These are phyloP conservation scores for Agonum fuliginosum DNA, from an alignment of 2,888 invertebrate species.

Conservation along the genomic window DNA sequence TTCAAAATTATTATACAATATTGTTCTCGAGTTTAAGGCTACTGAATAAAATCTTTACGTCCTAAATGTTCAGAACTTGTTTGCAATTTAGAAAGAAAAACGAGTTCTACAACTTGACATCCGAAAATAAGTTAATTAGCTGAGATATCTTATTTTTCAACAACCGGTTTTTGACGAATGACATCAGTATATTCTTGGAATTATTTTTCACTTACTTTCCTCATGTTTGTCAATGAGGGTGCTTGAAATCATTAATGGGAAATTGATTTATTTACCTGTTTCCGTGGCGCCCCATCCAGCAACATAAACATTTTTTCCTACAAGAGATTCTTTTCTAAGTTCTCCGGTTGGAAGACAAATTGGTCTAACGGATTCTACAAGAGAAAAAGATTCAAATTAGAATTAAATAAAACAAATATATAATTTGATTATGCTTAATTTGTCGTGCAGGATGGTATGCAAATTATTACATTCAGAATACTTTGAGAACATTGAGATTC, in stretches of 20 bases:
- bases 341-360: constrained; percentile 73
- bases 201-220: constrained; percentile 11
- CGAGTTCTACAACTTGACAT: background rate
- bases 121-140: background rate
- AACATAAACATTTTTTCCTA: constrained; percentile 76
- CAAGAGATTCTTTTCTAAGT: constrained; percentile 69
- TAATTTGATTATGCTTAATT: no score
- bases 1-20: no score
- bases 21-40: no score
- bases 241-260: constrained; percentile 36
- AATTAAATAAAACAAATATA: no score
- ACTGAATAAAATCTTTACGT: no score
- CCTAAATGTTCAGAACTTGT: constrained; percentile 8
- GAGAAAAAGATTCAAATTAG: constrained; percentile 36
- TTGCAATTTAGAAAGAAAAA: constrained; percentile 17
- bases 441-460: no score
- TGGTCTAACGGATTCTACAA: constrained; percentile 71
- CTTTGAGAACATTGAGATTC: no score
- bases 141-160: no score
- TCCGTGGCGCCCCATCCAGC: constrained; percentile 87
- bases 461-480: no score
- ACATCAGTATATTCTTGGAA: background rate
- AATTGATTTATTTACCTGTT: constrained; percentile 74
- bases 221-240: background rate
- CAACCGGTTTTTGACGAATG: constrained; percentile 9